Evolutionary conservation across 2,888 invertebrate species (phyloP), one percentile per base, ranked within the genome.

Genomic region (Sesia apiformis): DNA sequence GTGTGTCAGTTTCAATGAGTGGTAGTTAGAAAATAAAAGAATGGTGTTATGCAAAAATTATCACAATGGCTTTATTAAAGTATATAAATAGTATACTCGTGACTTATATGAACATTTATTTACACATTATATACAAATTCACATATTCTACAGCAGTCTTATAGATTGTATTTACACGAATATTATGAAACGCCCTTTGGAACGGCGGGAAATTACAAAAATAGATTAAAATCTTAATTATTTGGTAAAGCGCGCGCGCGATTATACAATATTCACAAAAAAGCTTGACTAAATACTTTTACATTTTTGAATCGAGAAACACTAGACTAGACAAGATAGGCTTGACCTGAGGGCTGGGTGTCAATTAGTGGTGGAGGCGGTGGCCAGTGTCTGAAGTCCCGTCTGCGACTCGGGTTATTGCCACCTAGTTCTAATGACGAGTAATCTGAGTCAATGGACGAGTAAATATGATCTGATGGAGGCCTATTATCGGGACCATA

Each of bases 391-490:
- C 88, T 76, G 54, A 86, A 81, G 52, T 89, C 87, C 58, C 86
- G 76, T 60, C 88, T 75, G 61, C 88, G 74, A 63, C 81, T 87
- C 38, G 80, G 81, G 70, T 84, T 83, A 70, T 78, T 82, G 53
- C 76, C 84, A 62, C 84, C 95, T 72, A 93, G 90, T 65, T 96
- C 96, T 78, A 96, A 91, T 52, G 95, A 94, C 62, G 95, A 95
- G 74, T 96, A 96, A 82, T 96, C 96, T 55, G 96, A 96, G 86
- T 96, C 96, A 80, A 96, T 96, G 75, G 95, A 96, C 56, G 96
- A 96, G 79, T 96, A 96, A 72, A 96, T 96, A 81, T 96, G 96
- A 84, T 96, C 96, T 59, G 95, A 95, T 23, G 95, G 92, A 41
- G 96, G 96, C 67, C 95, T 90, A 65, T 93, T 92, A 61, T 91